phyloP scores from a whole-genome alignment of 1,140 invertebrate species.

The Solen grandis region DNA sequence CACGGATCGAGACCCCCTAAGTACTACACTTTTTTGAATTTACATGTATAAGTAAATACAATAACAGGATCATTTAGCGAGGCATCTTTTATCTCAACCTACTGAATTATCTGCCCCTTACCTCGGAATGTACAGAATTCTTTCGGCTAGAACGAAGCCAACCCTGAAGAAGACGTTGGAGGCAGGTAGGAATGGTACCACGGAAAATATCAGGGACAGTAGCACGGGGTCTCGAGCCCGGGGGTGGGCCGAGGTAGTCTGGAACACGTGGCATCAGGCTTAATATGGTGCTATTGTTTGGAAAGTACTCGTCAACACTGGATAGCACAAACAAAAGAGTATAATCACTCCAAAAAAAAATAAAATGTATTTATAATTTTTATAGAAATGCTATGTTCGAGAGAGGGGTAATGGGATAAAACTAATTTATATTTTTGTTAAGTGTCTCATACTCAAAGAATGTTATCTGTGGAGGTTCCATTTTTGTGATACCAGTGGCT shows the following conservation, averaged over 20 bases:
- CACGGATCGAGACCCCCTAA: too few relatives aligned
- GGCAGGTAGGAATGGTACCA: conserved; percentile 95
- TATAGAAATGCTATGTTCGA: conserved; percentile 8
- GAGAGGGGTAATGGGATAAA: not conserved
- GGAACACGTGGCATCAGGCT: not conserved
- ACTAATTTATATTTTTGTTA: too few relatives aligned
- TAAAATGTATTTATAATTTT: not conserved
- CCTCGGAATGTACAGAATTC: conserved; percentile 97
- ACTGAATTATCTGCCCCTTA: conserved; percentile 57
- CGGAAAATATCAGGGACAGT: conserved; percentile 87
- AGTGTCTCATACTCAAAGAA: too few relatives aligned
- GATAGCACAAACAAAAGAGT: not conserved
- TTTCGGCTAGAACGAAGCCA: conserved; percentile 97
- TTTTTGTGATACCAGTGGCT: too few relatives aligned
- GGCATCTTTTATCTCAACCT: too few relatives aligned
- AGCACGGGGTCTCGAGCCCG: conserved; percentile 18
- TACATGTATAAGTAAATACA: too few relatives aligned
- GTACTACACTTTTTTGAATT: too few relatives aligned
- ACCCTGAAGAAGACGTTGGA: conserved; percentile 98
- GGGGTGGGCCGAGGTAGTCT: not conserved
- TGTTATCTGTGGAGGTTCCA: too few relatives aligned
- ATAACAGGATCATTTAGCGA: too few relatives aligned
- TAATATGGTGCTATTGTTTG: not conserved
- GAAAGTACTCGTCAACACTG: not conserved
- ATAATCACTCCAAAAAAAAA: not conserved